Conservation (phyloP, 2,888 invertebrate genomes). For the Lithophane leautieri region DNA sequence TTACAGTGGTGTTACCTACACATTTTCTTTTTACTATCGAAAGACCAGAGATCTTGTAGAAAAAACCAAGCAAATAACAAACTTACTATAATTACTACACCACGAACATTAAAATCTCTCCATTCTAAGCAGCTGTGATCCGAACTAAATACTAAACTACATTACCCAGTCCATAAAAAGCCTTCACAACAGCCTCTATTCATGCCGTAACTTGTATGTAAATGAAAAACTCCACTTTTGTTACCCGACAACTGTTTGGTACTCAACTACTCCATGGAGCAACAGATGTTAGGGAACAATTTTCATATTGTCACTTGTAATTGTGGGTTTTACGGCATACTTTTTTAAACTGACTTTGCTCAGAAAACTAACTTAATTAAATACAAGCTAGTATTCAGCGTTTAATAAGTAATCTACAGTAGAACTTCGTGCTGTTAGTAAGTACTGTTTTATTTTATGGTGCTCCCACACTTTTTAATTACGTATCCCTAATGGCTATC, state of each 20-base stretch:
- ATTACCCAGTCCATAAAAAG: conserved; percentile 47
- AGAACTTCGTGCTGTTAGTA: not conserved
- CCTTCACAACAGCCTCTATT: conserved; percentile 47
- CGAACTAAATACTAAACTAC: conserved; percentile 29
- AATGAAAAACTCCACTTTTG: conserved; percentile 56
- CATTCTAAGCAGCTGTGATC: conserved; percentile 12
- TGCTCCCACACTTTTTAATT: too few relatives aligned
- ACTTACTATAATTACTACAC: conserved; percentile 8
- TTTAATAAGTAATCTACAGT: not conserved
- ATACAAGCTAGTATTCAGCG: not conserved
- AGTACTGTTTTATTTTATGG: too few relatives aligned
- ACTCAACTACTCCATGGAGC: conserved; percentile 50
- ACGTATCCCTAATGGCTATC: too few relatives aligned
- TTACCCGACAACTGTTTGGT: conserved; percentile 40
- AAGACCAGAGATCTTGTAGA: not conserved
- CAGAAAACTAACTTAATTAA: not conserved
- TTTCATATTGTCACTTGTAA: conserved; percentile 24
- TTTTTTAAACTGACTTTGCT: not conserved
- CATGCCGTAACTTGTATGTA: conserved; percentile 61
- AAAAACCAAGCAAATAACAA: not conserved
- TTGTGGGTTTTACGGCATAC: conserved; percentile 10
- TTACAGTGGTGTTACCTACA: not conserved
- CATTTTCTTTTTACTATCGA: too few relatives aligned
- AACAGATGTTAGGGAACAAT: conserved; percentile 53
- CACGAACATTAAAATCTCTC: conserved; percentile 5